Conservation (phyloP, 2,888 invertebrate species). For the Omphaloscelis lunosa region DNA sequence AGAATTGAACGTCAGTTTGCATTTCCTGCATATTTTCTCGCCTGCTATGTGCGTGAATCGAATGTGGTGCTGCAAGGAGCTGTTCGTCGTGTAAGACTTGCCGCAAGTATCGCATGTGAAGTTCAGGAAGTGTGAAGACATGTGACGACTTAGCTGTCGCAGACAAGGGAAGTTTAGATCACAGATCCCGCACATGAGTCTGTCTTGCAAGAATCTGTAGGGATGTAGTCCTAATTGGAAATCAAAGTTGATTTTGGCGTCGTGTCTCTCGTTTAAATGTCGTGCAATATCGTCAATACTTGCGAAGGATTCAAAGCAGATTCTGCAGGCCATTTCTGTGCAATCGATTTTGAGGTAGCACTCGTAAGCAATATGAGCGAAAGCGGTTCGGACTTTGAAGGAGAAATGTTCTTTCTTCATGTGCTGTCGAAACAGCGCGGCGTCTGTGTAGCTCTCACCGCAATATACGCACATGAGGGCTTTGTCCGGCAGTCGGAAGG, state of each 20-base stretch:
- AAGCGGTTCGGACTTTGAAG: constrained; percentile 77
- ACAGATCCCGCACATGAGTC: constrained; percentile 80
- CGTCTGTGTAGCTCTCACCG: constrained; percentile 73
- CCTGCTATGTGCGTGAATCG: constrained; percentile 76
- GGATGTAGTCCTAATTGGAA: constrained; percentile 82
- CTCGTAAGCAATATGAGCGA: constrained; percentile 78
- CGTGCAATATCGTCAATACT: constrained; percentile 76
- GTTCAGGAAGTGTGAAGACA: constrained; percentile 80
- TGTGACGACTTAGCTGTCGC: constrained; percentile 82
- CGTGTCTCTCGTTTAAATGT: constrained; percentile 78
- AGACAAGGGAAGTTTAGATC: constrained; percentile 76
- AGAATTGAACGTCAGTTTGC: constrained; percentile 78
- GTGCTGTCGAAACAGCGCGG: constrained; percentile 75
- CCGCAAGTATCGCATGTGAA: constrained; percentile 85
- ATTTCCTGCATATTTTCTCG: constrained; percentile 81
- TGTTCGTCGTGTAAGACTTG: constrained; percentile 81
- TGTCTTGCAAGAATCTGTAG: constrained; percentile 79
- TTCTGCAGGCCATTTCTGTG: constrained; percentile 80
- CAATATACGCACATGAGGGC: constrained; percentile 82
- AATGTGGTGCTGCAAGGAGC: constrained; percentile 79
- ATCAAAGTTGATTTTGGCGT: constrained; percentile 71
- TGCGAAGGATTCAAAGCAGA: constrained; percentile 74
- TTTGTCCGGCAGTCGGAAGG: constrained; percentile 81
- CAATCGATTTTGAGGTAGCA: constrained; percentile 83
- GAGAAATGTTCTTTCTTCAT: constrained; percentile 77